Evolutionary conservation across 2,113 vertebrate species (phyloP).

Genomic region (Nyctibius bracteatus): DNA sequence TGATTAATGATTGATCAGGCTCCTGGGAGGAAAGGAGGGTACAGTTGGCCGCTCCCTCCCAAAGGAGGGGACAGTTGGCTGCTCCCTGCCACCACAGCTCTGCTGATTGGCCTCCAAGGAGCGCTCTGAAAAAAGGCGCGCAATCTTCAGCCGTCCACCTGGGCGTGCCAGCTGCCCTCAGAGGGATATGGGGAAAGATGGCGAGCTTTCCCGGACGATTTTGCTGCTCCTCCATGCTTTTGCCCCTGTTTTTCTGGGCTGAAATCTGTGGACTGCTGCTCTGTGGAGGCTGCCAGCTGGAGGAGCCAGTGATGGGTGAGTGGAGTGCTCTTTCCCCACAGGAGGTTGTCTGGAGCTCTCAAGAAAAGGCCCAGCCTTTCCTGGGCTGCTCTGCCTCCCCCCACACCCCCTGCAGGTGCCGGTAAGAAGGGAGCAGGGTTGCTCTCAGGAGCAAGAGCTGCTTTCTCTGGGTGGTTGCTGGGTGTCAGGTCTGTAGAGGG

Average conservation of each 20-base stretch:
- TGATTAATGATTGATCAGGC: background rate
- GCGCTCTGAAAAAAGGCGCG: fast-evolving
- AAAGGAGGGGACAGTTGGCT: too few species aligned
- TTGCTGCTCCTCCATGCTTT: background rate
- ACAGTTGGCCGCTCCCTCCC: too few species aligned
- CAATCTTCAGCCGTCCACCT: fast-evolving
- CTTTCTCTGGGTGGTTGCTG: background rate
- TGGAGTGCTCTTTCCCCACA: background rate
- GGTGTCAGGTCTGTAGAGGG: too few species aligned
- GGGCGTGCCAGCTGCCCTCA: fast-evolving
- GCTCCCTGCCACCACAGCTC: background rate
- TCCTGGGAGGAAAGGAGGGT: fast-evolving
- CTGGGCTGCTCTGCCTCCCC: too few species aligned
- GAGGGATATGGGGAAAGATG: fast-evolving
- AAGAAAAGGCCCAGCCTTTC: background rate
- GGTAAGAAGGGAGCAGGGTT: fast-evolving
- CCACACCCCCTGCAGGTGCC: too few species aligned
- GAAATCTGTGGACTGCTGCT: background rate
- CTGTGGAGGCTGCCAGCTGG: background rate
- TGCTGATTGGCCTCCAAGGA: fast-evolving
- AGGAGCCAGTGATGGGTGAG: fast-evolving
- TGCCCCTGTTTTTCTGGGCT: background rate
- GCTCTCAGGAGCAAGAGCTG: fast-evolving
- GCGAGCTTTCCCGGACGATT: fast-evolving
- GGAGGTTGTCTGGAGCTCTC: background rate